phyloP scores from a whole-genome alignment of 2,113 vertebrate species.

The Pelobates fuscus region DNA sequence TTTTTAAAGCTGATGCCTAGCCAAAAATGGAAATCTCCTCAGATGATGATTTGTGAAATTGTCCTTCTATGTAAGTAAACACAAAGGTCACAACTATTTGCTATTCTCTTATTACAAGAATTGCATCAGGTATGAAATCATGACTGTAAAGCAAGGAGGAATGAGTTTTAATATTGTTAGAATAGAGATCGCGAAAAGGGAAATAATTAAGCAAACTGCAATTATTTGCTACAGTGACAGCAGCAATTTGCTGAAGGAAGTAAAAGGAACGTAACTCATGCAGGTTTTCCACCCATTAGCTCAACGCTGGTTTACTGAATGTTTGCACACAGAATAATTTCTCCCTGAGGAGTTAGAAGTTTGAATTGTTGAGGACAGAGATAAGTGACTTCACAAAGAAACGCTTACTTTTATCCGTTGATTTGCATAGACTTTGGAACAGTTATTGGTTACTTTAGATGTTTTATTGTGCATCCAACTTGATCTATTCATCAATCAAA shows the following conservation, averaged over 20 bases:
- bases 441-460: too few relatives aligned
- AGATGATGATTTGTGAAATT: constrained; percentile 26
- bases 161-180: constrained; percentile 23
- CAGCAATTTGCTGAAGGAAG: neutral
- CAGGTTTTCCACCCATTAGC: constrained; percentile 16
- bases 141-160: constrained; percentile 12
- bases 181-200: constrained; percentile 17
- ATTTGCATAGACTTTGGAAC: too few relatives aligned
- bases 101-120: constrained; percentile 17
- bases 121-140: constrained; percentile 31
- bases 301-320: neutral
- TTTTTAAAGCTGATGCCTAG: constrained; percentile 25
- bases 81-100: too few relatives aligned
- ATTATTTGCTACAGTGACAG: constrained; percentile 35
- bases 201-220: constrained; percentile 30
- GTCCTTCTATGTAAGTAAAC: constrained; percentile 34
- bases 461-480: too few relatives aligned
- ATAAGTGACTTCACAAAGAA: neutral
- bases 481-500: too few relatives aligned
- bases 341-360: constrained; percentile 17
- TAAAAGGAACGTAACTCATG: constrained; percentile 1
- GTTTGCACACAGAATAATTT: constrained; percentile 30
- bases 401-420: too few relatives aligned
- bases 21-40: constrained; percentile 26
- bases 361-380: neutral